Conservation (phyloP, 2,113 vertebrate species). For the Seriola quinqueradiata region DNA sequence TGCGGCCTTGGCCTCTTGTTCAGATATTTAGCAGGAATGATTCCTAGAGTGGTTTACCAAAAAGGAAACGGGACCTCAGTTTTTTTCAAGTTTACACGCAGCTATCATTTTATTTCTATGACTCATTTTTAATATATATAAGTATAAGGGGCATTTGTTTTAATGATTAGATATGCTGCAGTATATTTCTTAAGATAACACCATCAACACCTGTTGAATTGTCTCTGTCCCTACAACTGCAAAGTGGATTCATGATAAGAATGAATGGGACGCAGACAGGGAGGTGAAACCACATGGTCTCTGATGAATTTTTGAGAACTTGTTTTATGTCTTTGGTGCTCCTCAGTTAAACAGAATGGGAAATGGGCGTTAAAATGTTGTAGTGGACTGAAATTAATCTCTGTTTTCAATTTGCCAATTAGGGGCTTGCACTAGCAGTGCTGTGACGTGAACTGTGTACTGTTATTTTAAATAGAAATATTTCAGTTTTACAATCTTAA, state of each 20-base stretch:
- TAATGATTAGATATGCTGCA: constrained; percentile 9
- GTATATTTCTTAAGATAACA: constrained; percentile 25
- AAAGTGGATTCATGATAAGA: background rate
- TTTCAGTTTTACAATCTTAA: constrained; percentile 4
- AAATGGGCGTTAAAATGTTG: constrained; percentile 24
- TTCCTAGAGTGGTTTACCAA: constrained; percentile 52
- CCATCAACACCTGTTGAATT: background rate
- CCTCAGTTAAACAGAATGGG: constrained; percentile 14
- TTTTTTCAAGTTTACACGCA: constrained; percentile 61
- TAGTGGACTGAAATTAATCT: constrained; percentile 22
- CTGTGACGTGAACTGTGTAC: constrained; percentile 35
- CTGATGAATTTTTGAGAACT: background rate
- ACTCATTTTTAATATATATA: constrained; percentile 35
- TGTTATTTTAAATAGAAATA: constrained; percentile 43
- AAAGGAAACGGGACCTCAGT: constrained; percentile 40
- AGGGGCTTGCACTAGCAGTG: constrained; percentile 44
- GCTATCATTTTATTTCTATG: constrained; percentile 62
- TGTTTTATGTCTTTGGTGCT: constrained; percentile 48
- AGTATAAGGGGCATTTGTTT: constrained; percentile 31
- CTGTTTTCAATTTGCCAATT: constrained; percentile 68
- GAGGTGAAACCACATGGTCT: constrained; percentile 21
- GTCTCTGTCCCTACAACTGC: background rate
- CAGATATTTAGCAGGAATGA: constrained; percentile 49
- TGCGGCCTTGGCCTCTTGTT: constrained; percentile 52
- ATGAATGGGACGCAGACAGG: background rate